These are phyloP conservation scores for Ciconia nigra DNA, from an alignment of 2,797 vertebrate species.

Conservation along the genomic window DNA sequence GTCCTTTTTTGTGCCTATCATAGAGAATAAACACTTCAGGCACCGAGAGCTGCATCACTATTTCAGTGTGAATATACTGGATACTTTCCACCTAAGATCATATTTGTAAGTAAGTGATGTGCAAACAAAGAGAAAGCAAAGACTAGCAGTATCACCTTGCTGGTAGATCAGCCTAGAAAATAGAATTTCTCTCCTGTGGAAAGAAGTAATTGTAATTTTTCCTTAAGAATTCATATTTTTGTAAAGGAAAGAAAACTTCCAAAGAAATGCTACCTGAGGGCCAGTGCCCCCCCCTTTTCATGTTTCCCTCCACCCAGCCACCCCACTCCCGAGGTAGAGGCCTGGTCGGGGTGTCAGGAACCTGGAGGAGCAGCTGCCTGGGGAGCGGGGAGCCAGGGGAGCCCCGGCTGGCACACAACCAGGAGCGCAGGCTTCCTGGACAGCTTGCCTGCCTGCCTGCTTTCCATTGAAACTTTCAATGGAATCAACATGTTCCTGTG, in stretches of 20 bases:
- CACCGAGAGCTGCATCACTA: neutral
- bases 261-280: neutral
- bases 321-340: neutral
- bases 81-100: neutral
- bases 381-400: neutral
- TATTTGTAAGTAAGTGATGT: neutral
- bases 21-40: neutral
- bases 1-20: neutral
- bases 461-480: constrained; percentile 44
- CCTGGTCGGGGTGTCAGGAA: neutral
- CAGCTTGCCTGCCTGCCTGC: constrained; percentile 12
- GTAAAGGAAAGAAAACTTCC: neutral
- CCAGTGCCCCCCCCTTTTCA: neutral
- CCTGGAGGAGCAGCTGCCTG: neutral
- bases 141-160: neutral
- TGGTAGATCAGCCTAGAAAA: neutral
- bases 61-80: neutral
- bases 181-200: neutral
- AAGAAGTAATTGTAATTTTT: neutral
- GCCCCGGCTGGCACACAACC: neutral
- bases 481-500: constrained; percentile 35
- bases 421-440: neutral
- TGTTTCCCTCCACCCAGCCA: neutral
- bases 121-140: neutral
- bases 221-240: neutral